Evolutionary conservation across 1,140 invertebrate genomes (phyloP).

Genomic region (Penaeus indicus): DNA sequence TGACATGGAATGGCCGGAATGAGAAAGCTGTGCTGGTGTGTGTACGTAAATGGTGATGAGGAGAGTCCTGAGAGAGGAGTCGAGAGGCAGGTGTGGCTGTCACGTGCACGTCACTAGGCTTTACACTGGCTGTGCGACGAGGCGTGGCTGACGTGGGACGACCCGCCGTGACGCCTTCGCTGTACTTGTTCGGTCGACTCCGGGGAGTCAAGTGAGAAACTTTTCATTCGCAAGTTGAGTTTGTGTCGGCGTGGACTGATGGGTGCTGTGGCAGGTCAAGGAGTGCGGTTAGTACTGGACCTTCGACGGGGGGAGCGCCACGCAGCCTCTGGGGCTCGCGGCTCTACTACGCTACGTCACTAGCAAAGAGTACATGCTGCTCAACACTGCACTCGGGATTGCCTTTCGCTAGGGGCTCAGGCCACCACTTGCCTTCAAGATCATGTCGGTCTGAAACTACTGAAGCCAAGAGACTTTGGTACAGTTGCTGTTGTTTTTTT

Average conservation of each 20-base stretch:
- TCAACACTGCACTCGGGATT: too few species aligned
- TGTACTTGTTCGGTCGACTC: slow-evolving; percentile 90
- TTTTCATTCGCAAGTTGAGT: slow-evolving; percentile 97
- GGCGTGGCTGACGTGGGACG: slow-evolving; percentile 70
- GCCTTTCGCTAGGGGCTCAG: too few species aligned
- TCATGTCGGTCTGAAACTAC: too few species aligned
- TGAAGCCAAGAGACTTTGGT: too few species aligned
- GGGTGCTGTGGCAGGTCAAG: slow-evolving; percentile 79
- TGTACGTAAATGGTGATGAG: slow-evolving; percentile 33
- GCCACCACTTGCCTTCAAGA: too few species aligned
- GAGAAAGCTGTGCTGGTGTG: slow-evolving; percentile 14
- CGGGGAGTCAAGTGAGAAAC: slow-evolving; percentile 94
- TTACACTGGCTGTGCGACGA: slow-evolving; percentile 73
- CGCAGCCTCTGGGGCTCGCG: not conserved
- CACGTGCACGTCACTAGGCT: slow-evolving; percentile 51
- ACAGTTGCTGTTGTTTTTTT: too few species aligned
- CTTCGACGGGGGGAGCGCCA: not conserved
- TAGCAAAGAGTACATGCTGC: not conserved
- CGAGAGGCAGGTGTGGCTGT: slow-evolving; percentile 40
- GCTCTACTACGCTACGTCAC: not conserved
- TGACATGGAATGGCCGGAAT: too few species aligned
- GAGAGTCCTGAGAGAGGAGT: slow-evolving; percentile 21
- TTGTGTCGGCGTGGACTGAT: slow-evolving; percentile 95
- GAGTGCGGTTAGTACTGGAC: slow-evolving; percentile 54
- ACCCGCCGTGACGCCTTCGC: slow-evolving; percentile 76